phyloP scores from a whole-genome alignment of 2,797 vertebrate species.

The Octomys mimax region DNA sequence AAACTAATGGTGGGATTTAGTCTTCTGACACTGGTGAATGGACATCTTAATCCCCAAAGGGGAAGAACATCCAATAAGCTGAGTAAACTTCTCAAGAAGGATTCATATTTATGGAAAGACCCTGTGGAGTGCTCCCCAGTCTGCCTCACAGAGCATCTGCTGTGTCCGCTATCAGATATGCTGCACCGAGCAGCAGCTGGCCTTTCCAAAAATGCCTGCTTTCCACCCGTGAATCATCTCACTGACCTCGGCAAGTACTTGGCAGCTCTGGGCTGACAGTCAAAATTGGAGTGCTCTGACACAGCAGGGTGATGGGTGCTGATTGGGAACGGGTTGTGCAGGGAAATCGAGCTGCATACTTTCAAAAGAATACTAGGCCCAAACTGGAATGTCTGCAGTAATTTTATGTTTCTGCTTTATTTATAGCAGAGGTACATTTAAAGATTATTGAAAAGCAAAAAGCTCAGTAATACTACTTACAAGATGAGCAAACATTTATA shows the following conservation, averaged over 20 bases:
- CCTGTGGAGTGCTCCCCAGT: background rate
- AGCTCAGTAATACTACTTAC: background rate
- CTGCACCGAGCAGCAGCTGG: conserved; percentile 63
- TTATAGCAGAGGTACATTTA: background rate
- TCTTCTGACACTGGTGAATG: conserved; percentile 54
- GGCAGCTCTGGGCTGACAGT: background rate
- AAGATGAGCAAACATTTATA: conserved; percentile 29
- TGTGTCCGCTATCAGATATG: conserved; percentile 13
- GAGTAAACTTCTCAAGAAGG: conserved; percentile 6
- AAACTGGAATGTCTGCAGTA: background rate
- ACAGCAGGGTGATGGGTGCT: background rate
- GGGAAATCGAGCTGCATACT: background rate
- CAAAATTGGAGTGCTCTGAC: conserved; percentile 49
- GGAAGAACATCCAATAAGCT: conserved; percentile 25
- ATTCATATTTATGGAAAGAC: conserved; percentile 62
- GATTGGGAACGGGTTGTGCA: background rate
- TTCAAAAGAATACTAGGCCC: background rate
- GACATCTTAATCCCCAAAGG: conserved; percentile 2
- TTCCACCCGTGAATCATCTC: conserved; percentile 33
- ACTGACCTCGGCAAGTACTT: conserved; percentile 31
- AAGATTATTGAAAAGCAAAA: conserved; percentile 52
- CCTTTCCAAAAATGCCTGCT: conserved; percentile 50
- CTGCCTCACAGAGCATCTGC: conserved; percentile 52
- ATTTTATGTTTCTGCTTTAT: conserved; percentile 41
- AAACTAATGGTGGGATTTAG: conserved; percentile 24